Base-by-base conservation (phyloP, 2,888 invertebrate genomes). In the Hylaea fasciaria region DNA sequence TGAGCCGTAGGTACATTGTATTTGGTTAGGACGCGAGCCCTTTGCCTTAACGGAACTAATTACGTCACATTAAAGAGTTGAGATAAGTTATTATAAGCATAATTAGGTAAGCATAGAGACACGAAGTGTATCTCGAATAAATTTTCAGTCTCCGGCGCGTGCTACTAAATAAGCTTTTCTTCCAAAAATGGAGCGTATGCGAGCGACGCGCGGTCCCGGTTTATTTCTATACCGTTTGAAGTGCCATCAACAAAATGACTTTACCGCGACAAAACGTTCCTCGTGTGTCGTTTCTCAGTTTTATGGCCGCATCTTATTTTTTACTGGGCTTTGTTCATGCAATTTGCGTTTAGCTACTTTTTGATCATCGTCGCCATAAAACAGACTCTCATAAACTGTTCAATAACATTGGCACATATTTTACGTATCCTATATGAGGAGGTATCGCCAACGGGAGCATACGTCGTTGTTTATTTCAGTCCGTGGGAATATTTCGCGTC, bases 201-300 rank as follows among this genome's bases (percentile, higher is more conserved):
- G 61, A 65, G 63, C 72, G 71, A 61, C 71, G 69, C 66, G 63
- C 63, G 68, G 76, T 70, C 74, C 62, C 62, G 50, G 76, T 82
- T 78, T 85, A 85, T 85, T 86, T 85, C 74, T 73, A 81, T 77
- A 67, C 73, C 76, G 78, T 84, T 81, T 82, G 80, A 80, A 81
- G 82, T 82, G 74, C 70, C 77, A 77, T 81, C 76, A 77, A 69
- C 76, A 78, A 74, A 81, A 82, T 80, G 74, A 78, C 75, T 75
- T 76, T 69, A 76, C 73, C 72, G 73, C 77, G 78, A 81, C 78
- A 76, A 70, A 75, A 71, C 75, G 76, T 78, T 76, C 72, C 57
- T 74, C 67, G 65, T 71, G 50, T 69, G 72, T 65, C 76, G 74
- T 76, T 74, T 72, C 69, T 70, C 64, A 61, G 62, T 58, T 79